phyloP scores from a whole-genome alignment of 1,140 invertebrate species.

The Pseudomyrmex cubaensis region DNA sequence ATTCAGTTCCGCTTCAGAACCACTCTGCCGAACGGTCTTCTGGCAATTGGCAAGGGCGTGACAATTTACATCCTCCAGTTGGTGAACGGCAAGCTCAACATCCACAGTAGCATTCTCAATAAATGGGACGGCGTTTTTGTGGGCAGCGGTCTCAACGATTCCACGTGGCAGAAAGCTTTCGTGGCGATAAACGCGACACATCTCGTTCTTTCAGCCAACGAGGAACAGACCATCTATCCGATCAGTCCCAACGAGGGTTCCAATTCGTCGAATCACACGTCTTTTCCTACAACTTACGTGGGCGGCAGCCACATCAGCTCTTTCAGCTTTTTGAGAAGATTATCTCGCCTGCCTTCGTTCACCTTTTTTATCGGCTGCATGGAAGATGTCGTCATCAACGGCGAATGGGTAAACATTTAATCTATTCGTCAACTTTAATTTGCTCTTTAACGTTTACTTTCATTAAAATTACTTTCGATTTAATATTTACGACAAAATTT shows the following conservation, averaged over 20 bases:
- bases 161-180: slow-evolving; percentile 95
- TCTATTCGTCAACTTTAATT: neutral
- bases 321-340: slow-evolving; percentile 88
- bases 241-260: slow-evolving; percentile 91
- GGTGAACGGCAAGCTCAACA: slow-evolving; percentile 92
- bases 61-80: slow-evolving; percentile 94
- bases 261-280: slow-evolving; percentile 90
- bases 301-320: slow-evolving; percentile 87
- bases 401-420: slow-evolving; percentile 87
- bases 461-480: too few species aligned
- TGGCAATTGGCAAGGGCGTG: slow-evolving; percentile 93
- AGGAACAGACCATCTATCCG: slow-evolving; percentile 95
- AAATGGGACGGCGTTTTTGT: slow-evolving; percentile 96
- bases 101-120: slow-evolving; percentile 94
- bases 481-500: neutral
- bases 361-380: slow-evolving; percentile 93
- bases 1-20: slow-evolving; percentile 96
- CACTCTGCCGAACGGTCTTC: slow-evolving; percentile 93
- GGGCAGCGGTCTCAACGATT: slow-evolving; percentile 92
- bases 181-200: slow-evolving; percentile 94
- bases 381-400: slow-evolving; percentile 95
- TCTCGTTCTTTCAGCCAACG: slow-evolving; percentile 93
- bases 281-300: slow-evolving; percentile 92
- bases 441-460: slow-evolving; percentile 51
- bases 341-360: slow-evolving; percentile 90